These are phyloP conservation scores for Leucoptera coffeella DNA, from an alignment of 2,888 invertebrate species.

Conservation along the genomic window DNA sequence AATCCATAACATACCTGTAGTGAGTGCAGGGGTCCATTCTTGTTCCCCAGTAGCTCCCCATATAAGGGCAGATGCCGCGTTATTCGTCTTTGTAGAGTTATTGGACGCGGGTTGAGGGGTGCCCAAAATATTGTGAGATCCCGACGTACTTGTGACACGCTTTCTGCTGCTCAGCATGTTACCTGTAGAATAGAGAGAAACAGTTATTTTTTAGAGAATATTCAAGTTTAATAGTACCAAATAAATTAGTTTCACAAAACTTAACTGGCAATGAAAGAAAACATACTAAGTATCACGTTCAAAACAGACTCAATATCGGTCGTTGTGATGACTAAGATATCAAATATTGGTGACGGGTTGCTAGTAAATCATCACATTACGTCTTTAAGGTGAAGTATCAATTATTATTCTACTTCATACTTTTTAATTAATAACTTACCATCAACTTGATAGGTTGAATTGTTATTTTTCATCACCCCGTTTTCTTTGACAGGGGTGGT, in stretches of 20 bases:
- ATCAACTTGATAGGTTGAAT: slow-evolving; percentile 37
- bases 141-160: slow-evolving; percentile 35
- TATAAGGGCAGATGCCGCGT: slow-evolving; percentile 59
- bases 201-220: too few species aligned
- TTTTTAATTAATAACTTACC: slow-evolving; percentile 17
- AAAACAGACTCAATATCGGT: neutral
- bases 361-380: too few species aligned
- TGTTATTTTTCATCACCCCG: slow-evolving; percentile 21
- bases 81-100: slow-evolving; percentile 23
- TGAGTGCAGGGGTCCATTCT: slow-evolving; percentile 93
- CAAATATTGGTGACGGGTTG: too few species aligned
- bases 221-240: too few species aligned
- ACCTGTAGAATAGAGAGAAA: too few species aligned
- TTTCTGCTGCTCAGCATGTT: slow-evolving; percentile 33
- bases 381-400: too few species aligned
- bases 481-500: slow-evolving; percentile 23
- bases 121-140: slow-evolving; percentile 13
- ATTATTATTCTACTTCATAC: too few species aligned
- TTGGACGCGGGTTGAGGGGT: slow-evolving; percentile 11
- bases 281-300: too few species aligned
- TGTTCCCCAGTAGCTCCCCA: slow-evolving; percentile 97
- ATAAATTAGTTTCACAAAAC: too few species aligned
- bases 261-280: too few species aligned
- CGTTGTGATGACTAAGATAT: neutral
- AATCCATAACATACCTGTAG: slow-evolving; percentile 69